Evolutionary conservation across 2,113 vertebrate species (phyloP).

Genomic region (Girardinichthys multiradiatus): DNA sequence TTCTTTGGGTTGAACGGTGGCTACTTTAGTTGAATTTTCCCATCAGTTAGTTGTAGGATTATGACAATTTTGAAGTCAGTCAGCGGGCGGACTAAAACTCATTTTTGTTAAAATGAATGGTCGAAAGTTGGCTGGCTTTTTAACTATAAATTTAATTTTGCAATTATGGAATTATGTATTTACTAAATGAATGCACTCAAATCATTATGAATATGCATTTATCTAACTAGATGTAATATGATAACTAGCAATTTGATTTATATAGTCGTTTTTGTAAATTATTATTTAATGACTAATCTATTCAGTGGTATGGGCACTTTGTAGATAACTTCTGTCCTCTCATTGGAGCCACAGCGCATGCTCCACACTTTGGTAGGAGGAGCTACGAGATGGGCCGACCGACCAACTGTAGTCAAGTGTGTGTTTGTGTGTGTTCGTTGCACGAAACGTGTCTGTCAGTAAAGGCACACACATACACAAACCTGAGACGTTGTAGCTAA

Average conservation of each 20-base stretch:
- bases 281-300: too few relatives aligned
- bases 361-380: not conserved
- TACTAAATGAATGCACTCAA: not conserved
- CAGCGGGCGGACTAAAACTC: too few relatives aligned
- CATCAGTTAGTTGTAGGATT: too few relatives aligned
- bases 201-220: not conserved
- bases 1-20: too few relatives aligned
- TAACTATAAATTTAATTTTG: not conserved
- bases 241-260: too few relatives aligned
- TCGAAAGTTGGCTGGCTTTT: not conserved
- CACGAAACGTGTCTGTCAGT: conserved; percentile 63
- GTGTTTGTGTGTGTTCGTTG: conserved; percentile 56
- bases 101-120: too few relatives aligned
- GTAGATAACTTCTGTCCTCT: not conserved
- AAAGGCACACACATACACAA: conserved; percentile 45
- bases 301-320: not conserved
- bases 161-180: not conserved
- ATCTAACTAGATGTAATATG: too few relatives aligned
- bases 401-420: conserved; percentile 54
- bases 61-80: too few relatives aligned
- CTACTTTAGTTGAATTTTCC: too few relatives aligned
- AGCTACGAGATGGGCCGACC: conserved; percentile 49
- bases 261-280: too few relatives aligned
- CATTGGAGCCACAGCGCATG: conserved; percentile 44
- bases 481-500: conserved; percentile 50